Conservation (phyloP, 53 echinoderm and acorn worm species). For the Stichopus horrens region DNA sequence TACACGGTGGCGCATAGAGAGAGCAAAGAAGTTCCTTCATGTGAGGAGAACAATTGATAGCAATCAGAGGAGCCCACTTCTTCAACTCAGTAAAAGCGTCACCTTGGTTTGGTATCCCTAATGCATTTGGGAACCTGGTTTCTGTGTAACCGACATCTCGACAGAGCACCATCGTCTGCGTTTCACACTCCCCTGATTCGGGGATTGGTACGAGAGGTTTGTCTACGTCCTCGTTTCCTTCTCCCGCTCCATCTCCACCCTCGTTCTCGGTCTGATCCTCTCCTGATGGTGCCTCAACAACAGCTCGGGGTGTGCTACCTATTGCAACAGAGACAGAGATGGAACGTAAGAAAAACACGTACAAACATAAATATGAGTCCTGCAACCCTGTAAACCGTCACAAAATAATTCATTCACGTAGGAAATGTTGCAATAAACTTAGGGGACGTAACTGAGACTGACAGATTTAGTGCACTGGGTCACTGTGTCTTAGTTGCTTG, state of each 20-base stretch:
- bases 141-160: slow-evolving; percentile 10
- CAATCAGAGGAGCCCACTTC: slow-evolving; percentile 36
- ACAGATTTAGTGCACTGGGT: no score
- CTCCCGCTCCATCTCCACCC: not conserved
- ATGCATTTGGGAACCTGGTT: slow-evolving; percentile 25
- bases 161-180: slow-evolving; percentile 2
- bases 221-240: not conserved
- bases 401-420: no score
- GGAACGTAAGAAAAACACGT: not conserved
- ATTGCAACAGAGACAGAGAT: not conserved
- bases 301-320: slow-evolving; percentile 13
- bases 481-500: no score
- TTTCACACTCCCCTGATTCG: slow-evolving; percentile 24
- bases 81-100: not conserved
- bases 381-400: no score
- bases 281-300: not conserved
- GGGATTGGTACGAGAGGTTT: not conserved
- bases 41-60: slow-evolving; percentile 33
- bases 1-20: slow-evolving; percentile 61
- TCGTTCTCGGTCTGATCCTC: not conserved
- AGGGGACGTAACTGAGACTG: no score
- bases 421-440: no score
- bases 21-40: slow-evolving; percentile 59
- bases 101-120: not conserved
- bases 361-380: no score